Evolutionary conservation across 2,888 invertebrate genomes (phyloP).

Genomic region (Drosophila melanocephala): DNA sequence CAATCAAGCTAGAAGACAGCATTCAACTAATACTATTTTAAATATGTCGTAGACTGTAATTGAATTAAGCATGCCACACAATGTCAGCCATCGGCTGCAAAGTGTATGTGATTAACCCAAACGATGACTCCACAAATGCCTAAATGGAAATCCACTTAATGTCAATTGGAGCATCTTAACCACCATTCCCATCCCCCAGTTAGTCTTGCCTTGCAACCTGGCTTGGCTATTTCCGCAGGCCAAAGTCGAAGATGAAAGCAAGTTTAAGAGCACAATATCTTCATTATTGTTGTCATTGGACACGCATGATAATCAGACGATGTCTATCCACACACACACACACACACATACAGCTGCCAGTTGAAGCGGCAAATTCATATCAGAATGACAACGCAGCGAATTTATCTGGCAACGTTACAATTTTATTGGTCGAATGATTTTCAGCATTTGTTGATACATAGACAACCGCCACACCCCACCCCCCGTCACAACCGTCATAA

Average conservation of each 20-base stretch:
- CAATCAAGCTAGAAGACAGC: background rate
- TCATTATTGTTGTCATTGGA: constrained; percentile 50
- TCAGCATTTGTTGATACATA: constrained; percentile 35
- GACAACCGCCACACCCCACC: constrained; percentile 13
- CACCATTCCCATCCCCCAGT: background rate
- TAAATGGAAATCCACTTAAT: constrained; percentile 26
- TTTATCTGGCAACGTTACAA: constrained; percentile 35
- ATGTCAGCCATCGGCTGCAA: background rate
- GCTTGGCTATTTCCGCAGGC: background rate
- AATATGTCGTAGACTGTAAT: background rate
- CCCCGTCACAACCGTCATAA: background rate
- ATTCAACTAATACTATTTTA: background rate
- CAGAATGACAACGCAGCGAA: constrained; percentile 59
- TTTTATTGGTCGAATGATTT: constrained; percentile 63
- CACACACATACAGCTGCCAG: constrained; percentile 1
- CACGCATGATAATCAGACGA: constrained; percentile 48
- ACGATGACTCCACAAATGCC: constrained; percentile 14
- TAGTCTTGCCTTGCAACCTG: background rate
- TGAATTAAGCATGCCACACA: background rate
- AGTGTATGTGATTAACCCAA: constrained; percentile 1
- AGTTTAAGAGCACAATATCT: constrained; percentile 36
- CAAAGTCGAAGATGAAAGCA: constrained; percentile 52
- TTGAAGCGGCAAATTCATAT: constrained; percentile 53
- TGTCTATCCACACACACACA: constrained; percentile 26
- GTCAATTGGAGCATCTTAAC: constrained; percentile 26